These are phyloP conservation scores for Alsophila aescularia DNA, from an alignment of 2,888 invertebrate species.

Conservation along the genomic window DNA sequence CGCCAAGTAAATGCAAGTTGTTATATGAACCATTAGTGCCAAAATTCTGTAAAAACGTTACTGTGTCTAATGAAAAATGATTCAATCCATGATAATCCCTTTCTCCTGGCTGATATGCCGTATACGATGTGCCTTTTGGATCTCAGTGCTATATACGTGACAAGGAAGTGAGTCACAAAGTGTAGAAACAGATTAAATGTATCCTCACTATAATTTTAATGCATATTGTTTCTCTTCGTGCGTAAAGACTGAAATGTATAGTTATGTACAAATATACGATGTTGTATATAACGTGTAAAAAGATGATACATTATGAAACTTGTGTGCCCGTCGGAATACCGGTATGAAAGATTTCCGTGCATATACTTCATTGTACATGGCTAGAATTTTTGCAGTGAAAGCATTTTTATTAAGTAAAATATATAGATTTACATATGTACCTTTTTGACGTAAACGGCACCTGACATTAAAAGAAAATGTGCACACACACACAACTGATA, in stretches of 20 bases:
- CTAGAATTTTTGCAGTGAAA: conserved; percentile 37
- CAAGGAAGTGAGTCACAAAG: conserved; percentile 47
- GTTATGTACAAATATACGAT: conserved; percentile 67
- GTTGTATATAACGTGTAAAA: conserved; percentile 67
- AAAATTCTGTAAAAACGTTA: conserved; percentile 34
- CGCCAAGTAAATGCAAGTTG: conserved; percentile 5
- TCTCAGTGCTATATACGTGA: conserved; percentile 56
- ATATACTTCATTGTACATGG: conserved; percentile 37
- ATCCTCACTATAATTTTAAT: conserved; percentile 46
- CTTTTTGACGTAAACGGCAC: not conserved
- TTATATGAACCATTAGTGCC: conserved; percentile 35
- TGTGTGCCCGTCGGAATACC: conserved; percentile 58
- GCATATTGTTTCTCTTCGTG: conserved; percentile 54
- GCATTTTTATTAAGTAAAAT: not conserved
- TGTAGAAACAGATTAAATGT: conserved; percentile 38
- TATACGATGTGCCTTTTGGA: conserved; percentile 69
- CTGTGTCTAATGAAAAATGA: conserved; percentile 23
- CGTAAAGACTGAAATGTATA: conserved; percentile 72
- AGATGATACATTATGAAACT: conserved; percentile 47
- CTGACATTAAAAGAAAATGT: not conserved
- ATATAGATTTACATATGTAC: not conserved
- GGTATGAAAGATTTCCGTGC: conserved; percentile 44
- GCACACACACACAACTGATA: not conserved
- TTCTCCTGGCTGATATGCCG: conserved; percentile 54
- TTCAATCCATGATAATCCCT: conserved; percentile 12